These are phyloP conservation scores for Phodopus roborovskii DNA, from an alignment of 2,113 vertebrate species.

Conservation along the genomic window DNA sequence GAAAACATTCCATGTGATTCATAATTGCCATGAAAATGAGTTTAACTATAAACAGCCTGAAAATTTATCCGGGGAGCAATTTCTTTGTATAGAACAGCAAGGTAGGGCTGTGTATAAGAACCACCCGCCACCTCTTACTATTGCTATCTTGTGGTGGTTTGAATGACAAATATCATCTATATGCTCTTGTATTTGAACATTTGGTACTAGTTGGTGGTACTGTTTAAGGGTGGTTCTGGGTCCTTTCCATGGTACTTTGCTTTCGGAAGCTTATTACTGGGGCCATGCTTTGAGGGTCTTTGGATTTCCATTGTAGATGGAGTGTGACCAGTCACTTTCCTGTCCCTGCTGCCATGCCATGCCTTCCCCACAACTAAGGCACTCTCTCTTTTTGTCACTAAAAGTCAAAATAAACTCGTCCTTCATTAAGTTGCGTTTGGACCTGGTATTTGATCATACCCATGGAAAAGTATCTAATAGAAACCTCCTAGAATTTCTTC, in stretches of 20 bases:
- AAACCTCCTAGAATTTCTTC: not conserved
- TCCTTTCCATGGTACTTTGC: not conserved
- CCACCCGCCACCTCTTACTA: not conserved
- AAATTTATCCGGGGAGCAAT: not conserved
- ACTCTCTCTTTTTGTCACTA: not conserved
- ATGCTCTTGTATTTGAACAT: not conserved
- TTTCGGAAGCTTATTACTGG: not conserved
- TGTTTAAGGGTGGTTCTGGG: not conserved
- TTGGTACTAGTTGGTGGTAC: not conserved
- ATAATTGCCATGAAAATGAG: not conserved
- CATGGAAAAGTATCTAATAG: not conserved
- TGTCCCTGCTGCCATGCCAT: not conserved
- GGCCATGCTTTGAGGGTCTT: not conserved
- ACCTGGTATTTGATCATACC: not conserved
- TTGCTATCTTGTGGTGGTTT: not conserved
- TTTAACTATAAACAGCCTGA: too few relatives aligned
- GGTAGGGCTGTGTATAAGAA: not conserved
- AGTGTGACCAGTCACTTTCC: not conserved
- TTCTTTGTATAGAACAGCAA: not conserved
- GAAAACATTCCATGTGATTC: not conserved
- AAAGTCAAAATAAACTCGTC: not conserved
- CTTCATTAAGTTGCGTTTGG: not conserved
- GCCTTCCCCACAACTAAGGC: not conserved
- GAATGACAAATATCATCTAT: not conserved
- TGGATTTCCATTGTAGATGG: not conserved